These are phyloP conservation scores for Cepphus grylle DNA, from an alignment of 2,113 vertebrate species.

Conservation along the genomic window DNA sequence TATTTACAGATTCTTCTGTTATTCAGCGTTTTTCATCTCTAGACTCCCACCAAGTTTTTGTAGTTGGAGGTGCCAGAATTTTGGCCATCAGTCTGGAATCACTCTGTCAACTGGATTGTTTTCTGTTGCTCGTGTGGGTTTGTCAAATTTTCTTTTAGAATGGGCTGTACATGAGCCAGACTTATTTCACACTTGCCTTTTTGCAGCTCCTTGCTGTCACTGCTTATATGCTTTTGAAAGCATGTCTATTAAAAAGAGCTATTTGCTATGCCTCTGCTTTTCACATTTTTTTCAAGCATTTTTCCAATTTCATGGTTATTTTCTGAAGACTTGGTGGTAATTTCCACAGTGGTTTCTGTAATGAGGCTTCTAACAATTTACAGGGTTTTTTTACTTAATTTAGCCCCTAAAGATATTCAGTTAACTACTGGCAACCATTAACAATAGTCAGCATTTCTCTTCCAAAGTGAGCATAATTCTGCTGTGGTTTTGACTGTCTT, in stretches of 20 bases:
- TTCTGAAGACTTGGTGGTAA: not conserved
- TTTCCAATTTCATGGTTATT: slow-evolving; percentile 5
- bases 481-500: not conserved
- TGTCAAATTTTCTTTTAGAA: slow-evolving; percentile 13
- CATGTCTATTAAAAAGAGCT: not conserved
- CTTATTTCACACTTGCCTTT: slow-evolving; percentile 16
- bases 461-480: not conserved
- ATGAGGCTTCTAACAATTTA: slow-evolving; percentile 2
- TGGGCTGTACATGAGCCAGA: not conserved
- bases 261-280: not conserved
- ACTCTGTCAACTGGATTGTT: not conserved
- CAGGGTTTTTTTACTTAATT: not conserved
- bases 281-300: not conserved
- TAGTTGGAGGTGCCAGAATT: not conserved
- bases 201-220: not conserved
- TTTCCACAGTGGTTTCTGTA: not conserved
- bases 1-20: slow-evolving; percentile 2
- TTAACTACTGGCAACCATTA: not conserved
- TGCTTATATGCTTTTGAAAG: not conserved
- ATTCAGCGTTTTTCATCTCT: not conserved
- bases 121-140: not conserved
- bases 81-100: not conserved
- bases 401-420: not conserved
- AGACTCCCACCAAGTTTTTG: not conserved
- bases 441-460: slow-evolving; percentile 19